Evolutionary conservation across 1,140 invertebrate species (phyloP).

Genomic region (Macrobrachium rosenbergii): DNA sequence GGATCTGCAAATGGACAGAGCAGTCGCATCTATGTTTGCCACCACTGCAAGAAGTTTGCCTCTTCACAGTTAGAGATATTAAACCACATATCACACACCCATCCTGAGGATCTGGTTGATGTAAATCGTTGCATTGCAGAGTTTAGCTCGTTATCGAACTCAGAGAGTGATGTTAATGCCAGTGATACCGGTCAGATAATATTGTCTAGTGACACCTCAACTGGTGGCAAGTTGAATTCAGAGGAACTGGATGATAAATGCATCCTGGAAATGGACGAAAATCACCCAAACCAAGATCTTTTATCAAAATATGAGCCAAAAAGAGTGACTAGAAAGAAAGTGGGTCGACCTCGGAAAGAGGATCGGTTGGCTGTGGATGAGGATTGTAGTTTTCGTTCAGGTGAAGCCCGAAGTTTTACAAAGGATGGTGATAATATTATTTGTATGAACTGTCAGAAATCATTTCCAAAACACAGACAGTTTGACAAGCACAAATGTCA

Average conservation of each 20-base stretch:
- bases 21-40: slow-evolving; percentile 28
- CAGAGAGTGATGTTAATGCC: background rate
- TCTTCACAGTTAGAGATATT: slow-evolving; percentile 27
- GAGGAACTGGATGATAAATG: background rate
- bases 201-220: too few species aligned
- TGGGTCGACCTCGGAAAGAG: slow-evolving; percentile 24
- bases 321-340: background rate
- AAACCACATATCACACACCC: slow-evolving; percentile 11
- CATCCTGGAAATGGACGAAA: too few species aligned
- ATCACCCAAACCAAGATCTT: too few species aligned
- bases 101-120: slow-evolving; percentile 22
- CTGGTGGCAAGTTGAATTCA: background rate
- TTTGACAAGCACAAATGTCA: slow-evolving; percentile 37
- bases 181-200: background rate
- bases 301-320: background rate
- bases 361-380: background rate
- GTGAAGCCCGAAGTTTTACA: background rate
- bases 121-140: slow-evolving; percentile 20
- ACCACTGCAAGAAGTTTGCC: slow-evolving; percentile 29
- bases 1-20: background rate
- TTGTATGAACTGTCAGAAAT: slow-evolving; percentile 14
- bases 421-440: slow-evolving; percentile 5
- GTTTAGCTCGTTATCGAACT: slow-evolving; percentile 11
- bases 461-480: slow-evolving; percentile 28
- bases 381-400: background rate